Evolutionary conservation across 2,888 invertebrate genomes (phyloP).

Genomic region (Ceraclea dissimilis): DNA sequence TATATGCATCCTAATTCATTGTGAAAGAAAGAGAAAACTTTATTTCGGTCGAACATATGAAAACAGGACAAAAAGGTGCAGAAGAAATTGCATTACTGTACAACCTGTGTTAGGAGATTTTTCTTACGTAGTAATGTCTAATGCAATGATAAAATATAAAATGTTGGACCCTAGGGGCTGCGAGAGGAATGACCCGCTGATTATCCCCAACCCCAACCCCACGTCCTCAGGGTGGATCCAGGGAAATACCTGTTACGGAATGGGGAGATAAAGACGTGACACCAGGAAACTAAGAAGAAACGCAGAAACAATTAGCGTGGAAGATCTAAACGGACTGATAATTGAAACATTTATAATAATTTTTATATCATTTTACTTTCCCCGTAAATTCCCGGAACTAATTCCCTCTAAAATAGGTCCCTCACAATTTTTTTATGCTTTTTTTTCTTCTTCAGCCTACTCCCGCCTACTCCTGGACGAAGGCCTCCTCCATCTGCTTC

Average conservation of each 20-base stretch:
- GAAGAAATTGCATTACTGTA: neutral
- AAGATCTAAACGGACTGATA: neutral
- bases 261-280: neutral
- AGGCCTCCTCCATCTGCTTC: too few species aligned
- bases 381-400: too few species aligned
- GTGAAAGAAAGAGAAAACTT: too few species aligned
- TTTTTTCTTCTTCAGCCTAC: too few species aligned
- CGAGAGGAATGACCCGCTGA: conserved; percentile 22
- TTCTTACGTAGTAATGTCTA: conserved; percentile 12
- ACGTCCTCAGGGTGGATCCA: too few species aligned
- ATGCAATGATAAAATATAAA: conserved; percentile 24
- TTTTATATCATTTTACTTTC: too few species aligned
- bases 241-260: too few species aligned
- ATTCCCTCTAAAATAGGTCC: too few species aligned
- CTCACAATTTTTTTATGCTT: too few species aligned
- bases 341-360: neutral
- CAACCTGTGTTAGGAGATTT: conserved; percentile 18
- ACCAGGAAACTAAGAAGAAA: neutral
- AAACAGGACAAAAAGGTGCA: neutral
- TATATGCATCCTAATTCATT: too few species aligned
- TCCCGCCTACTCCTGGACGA: too few species aligned
- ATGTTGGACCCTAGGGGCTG: conserved; percentile 24
- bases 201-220: conserved; percentile 18
- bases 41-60: too few species aligned
- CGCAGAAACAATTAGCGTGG: neutral